A percentile compares a stretch with the other conserved stretches of the same genome.
Conservation (phyloP, 2,797 vertebrate species). For the Argentina silus region DNA sequence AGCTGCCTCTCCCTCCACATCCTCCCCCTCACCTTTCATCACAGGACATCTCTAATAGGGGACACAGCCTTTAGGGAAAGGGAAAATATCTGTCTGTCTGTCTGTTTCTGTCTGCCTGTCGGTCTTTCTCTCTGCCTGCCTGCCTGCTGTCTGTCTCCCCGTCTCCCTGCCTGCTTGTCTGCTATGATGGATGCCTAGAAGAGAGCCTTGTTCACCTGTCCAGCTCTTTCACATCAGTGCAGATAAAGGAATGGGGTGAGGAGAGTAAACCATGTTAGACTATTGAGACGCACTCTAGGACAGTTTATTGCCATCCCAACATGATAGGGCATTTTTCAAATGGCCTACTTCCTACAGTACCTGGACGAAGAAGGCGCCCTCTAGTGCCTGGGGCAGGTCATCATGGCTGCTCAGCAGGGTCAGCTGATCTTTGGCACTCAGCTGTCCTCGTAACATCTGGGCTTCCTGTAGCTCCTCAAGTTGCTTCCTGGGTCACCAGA, state of each 20-base stretch:
- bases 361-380: conserved; percentile 92
- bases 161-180: background rate
- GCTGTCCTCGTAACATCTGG: conserved; percentile 82
- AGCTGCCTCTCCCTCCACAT: background rate
- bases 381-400: conserved; percentile 82
- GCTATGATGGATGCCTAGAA: background rate
- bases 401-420: conserved; percentile 82
- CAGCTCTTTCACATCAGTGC: background rate
- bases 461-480: conserved; percentile 82
- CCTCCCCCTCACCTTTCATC: background rate
- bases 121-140: background rate
- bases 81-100: background rate
- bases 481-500: conserved; percentile 79
- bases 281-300: background rate
- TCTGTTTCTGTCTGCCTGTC: no score
- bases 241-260: background rate
- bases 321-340: conserved; percentile 8
- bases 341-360: conserved; percentile 48
- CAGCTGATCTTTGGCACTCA: conserved; percentile 79
- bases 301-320: background rate
- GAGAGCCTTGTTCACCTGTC: background rate
- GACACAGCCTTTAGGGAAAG: background rate
- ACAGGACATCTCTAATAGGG: background rate
- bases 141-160: no score
- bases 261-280: background rate